Base-by-base conservation (phyloP, 2,797 vertebrate species). In the Eleutherodactylus coqui region DNA sequence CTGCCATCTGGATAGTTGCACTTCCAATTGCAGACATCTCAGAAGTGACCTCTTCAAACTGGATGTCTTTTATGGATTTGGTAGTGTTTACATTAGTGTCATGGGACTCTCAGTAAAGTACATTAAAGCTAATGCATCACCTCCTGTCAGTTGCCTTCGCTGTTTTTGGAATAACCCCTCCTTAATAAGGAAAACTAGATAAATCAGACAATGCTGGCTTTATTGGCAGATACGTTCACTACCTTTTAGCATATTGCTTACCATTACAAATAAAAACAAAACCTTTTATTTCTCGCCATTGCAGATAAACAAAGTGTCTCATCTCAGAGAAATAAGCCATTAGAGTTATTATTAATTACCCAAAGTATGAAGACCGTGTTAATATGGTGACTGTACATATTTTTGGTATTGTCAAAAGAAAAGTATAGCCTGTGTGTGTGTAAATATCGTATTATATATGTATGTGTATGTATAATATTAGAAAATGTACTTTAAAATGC, bases 51-150 rank as follows among this genome's bases (percentile, higher is more conserved):
- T 92, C 90, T 90, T 89, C 83, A 90, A 89, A 86, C 88, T 90
- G 84, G 86, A 85, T 90, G 92, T 89, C 72, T 91, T 88, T 89
- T 90, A 90, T 27, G 0, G 75, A 88, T 91, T 92, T 90, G 89
- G 53, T 82, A 90, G 87, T 90, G 85, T 91, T 92, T 92, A 90
- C 86, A 67, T 92, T 93, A 89, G 89, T 91, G 88, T 92, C 88
- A 86, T 85, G 67, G 88, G 90, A 88, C 85, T 90, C 82, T 11
- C 67, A 69, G 87, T 76, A 87, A 91, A 94, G 90, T 93, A 89
- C 80, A 90, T 94, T 94, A 92, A 91, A 90, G 91, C 90, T 91
- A 88, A 92, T 91, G 89, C 80, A 92, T 93, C 90, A 91, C 85
- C 89, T 90, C 87, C 91, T 92, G 90, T 91, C 90, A 89, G 84